A percentile compares a stretch with the other conserved stretches of the same genome.
Evolutionary conservation across 2,113 vertebrate species (phyloP).

Genomic region (Myodes glareolus): DNA sequence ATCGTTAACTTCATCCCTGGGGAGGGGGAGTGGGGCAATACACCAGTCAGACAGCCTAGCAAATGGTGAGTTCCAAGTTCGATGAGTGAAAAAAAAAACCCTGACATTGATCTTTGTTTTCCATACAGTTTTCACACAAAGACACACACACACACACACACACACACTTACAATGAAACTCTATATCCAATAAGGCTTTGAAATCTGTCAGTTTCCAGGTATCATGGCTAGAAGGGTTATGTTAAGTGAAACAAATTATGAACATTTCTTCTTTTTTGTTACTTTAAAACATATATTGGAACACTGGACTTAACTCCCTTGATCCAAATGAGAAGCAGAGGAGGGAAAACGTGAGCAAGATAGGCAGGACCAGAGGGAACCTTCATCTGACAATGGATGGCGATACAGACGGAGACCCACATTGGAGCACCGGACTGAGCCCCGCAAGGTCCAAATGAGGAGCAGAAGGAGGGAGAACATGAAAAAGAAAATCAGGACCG

Average conservation of each 20-base stretch:
- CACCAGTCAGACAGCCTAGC: not conserved
- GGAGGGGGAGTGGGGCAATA: not conserved
- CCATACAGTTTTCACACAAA: not conserved
- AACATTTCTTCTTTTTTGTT: not conserved
- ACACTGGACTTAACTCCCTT: too few species aligned
- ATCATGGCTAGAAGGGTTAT: not conserved
- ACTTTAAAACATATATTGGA: not conserved
- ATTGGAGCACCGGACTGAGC: too few species aligned
- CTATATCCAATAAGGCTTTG: not conserved
- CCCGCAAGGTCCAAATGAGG: too few species aligned
- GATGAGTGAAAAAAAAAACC: not conserved
- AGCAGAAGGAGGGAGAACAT: too few species aligned
- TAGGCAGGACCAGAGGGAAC: too few species aligned
- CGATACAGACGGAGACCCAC: too few species aligned
- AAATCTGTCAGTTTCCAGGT: not conserved
- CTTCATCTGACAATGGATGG: too few species aligned
- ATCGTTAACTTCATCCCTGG: not conserved
- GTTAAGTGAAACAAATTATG: not conserved
- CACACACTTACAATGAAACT: not conserved
- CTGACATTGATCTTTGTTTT: not conserved
- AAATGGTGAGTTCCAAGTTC: not conserved
- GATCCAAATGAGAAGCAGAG: too few species aligned
- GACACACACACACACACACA: not conserved
- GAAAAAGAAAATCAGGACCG: too few species aligned
- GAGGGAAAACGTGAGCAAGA: too few species aligned